phyloP scores from a whole-genome alignment of 2,888 invertebrate genomes.

The Himalopsyche japonica region DNA sequence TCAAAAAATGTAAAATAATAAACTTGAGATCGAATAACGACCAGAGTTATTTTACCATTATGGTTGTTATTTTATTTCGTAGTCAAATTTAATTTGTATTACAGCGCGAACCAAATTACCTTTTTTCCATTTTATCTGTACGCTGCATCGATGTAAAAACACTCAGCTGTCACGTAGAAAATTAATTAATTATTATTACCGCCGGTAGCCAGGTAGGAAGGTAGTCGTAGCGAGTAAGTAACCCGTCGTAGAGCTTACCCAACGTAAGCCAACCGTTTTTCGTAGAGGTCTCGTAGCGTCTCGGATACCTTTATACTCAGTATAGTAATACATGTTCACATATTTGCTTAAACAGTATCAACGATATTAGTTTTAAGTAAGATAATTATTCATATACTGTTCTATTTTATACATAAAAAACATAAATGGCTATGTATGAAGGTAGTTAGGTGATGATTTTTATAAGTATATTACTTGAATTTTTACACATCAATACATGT shows the following conservation, averaged over 20 bases:
- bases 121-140: not conserved
- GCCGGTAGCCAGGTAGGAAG: not conserved
- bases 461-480: no score
- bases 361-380: not conserved
- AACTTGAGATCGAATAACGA: no score
- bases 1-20: no score
- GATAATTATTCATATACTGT: no score
- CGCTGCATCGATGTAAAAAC: not conserved
- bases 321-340: not conserved
- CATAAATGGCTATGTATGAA: no score
- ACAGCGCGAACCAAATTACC: not conserved
- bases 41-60: not conserved
- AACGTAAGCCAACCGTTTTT: not conserved
- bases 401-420: no score
- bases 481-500: no score
- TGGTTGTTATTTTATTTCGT: not conserved
- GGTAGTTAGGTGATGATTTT: no score
- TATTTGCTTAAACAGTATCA: not conserved
- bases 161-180: not conserved
- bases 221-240: not conserved
- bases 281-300: not conserved
- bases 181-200: not conserved
- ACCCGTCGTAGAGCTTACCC: not conserved
- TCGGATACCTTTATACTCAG: not conserved
- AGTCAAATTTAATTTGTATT: not conserved